Evolutionary conservation across 2,797 vertebrate genomes (phyloP).

Genomic region (Myoxocephalus aenaeus): DNA sequence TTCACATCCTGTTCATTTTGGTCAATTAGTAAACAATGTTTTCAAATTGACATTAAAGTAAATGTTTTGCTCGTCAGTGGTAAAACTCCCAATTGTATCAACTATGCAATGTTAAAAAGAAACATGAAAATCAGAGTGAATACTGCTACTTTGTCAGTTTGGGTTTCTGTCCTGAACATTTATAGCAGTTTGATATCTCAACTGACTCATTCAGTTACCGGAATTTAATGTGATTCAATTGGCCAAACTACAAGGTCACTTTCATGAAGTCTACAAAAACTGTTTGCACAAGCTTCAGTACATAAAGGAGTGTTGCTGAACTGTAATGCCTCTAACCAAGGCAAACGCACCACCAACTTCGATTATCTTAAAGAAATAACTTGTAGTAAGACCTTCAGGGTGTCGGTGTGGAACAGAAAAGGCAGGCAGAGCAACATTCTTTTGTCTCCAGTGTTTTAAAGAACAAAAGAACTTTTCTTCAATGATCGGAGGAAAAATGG

Average conservation of each 20-base stretch:
- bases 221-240: background rate
- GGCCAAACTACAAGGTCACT: background rate
- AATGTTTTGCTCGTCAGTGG: background rate
- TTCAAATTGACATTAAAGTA: background rate
- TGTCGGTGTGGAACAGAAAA: background rate
- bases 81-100: background rate
- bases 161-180: background rate
- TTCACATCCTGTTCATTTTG: background rate
- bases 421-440: slow-evolving; percentile 38
- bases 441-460: background rate
- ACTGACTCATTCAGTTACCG: background rate
- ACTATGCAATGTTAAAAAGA: background rate
- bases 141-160: background rate
- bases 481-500: background rate
- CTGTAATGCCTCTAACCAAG: background rate
- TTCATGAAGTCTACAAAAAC: background rate
- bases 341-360: background rate
- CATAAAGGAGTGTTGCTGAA: slow-evolving; percentile 23
- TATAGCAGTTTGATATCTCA: background rate
- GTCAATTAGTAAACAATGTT: background rate
- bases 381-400: background rate
- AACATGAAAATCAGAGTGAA: background rate
- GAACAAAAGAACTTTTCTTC: slow-evolving; percentile 26
- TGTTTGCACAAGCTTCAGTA: slow-evolving; percentile 3
- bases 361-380: background rate